These are phyloP conservation scores for Tamias sibiricus DNA, from an alignment of 2,113 vertebrate genomes.

Conservation along the genomic window DNA sequence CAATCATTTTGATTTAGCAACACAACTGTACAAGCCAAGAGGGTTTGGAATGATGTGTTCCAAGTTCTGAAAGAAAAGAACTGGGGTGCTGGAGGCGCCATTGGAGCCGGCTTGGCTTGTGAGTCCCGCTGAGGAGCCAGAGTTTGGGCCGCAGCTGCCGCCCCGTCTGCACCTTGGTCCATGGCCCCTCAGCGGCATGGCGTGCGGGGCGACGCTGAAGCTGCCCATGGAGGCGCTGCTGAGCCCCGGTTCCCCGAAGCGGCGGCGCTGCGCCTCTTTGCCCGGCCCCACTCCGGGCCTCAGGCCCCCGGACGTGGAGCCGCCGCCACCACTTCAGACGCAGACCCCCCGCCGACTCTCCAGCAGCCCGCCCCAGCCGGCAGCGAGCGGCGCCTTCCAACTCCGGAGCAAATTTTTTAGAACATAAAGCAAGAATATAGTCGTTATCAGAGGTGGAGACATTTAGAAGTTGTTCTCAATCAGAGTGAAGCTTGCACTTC, in stretches of 20 bases:
- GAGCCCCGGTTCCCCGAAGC: conserved; percentile 94
- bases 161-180: background rate
- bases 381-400: conserved; percentile 79
- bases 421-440: no score
- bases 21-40: no score
- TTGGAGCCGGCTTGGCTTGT: conserved; percentile 73
- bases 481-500: no score
- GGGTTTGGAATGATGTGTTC: no score
- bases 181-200: conserved; percentile 85
- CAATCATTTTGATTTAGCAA: no score
- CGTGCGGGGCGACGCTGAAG: conserved; percentile 94
- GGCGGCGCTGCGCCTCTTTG: conserved; percentile 92
- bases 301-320: conserved; percentile 87
- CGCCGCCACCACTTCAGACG: conserved; percentile 79
- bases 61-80: no score
- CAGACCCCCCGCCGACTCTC: conserved; percentile 56
- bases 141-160: background rate
- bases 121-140: conserved; percentile 64
- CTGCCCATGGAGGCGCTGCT: conserved; percentile 94
- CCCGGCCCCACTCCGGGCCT: conserved; percentile 90
- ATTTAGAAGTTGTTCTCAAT: no score
- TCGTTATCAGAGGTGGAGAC: no score
- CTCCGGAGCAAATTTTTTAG: no score
- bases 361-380: conserved; percentile 71
- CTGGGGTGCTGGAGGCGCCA: conserved; percentile 80